A percentile compares a stretch with the other conserved stretches of the same genome.
These are phyloP conservation scores for Synanthedon formicaeformis DNA, from an alignment of 2,888 invertebrate genomes.

Conservation along the genomic window DNA sequence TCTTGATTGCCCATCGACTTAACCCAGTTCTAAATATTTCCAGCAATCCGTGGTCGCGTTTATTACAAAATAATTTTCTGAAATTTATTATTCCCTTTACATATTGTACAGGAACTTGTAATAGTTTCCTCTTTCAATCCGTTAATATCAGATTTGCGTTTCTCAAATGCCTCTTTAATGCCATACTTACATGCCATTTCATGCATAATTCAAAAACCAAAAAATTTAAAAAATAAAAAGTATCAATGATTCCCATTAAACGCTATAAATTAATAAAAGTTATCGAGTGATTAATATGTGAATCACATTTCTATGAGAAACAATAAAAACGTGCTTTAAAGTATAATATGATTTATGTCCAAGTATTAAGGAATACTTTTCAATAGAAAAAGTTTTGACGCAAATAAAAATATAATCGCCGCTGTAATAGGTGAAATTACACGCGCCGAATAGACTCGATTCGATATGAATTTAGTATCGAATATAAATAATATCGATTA, in stretches of 20 bases:
- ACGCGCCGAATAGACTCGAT: slow-evolving; percentile 47
- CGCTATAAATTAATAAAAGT: slow-evolving; percentile 52
- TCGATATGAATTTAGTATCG: slow-evolving; percentile 50
- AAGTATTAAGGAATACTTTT: slow-evolving; percentile 30
- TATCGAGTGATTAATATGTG: slow-evolving; percentile 44
- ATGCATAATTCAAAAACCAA: background rate
- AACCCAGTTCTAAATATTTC: no score
- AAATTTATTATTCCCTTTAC: no score
- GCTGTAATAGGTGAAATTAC: slow-evolving; percentile 52
- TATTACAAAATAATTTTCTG: no score
- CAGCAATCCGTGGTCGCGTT: no score
- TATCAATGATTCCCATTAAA: slow-evolving; percentile 33
- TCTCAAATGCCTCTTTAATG: slow-evolving; percentile 29
- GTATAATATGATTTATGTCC: slow-evolving; percentile 14
- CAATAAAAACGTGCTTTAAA: slow-evolving; percentile 4
- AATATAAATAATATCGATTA: slow-evolving; percentile 45
- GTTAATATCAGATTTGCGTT: slow-evolving; percentile 55
- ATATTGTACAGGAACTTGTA: background rate
- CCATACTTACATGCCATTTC: slow-evolving; percentile 39
- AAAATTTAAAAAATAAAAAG: background rate
- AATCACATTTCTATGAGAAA: slow-evolving; percentile 13
- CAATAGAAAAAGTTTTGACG: slow-evolving; percentile 24
- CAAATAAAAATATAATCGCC: slow-evolving; percentile 45
- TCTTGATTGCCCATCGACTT: no score
- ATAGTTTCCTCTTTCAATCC: slow-evolving; percentile 16